phyloP scores from a whole-genome alignment of 92 coral and sea anemone species.

The Isaurus tuberculatus region DNA sequence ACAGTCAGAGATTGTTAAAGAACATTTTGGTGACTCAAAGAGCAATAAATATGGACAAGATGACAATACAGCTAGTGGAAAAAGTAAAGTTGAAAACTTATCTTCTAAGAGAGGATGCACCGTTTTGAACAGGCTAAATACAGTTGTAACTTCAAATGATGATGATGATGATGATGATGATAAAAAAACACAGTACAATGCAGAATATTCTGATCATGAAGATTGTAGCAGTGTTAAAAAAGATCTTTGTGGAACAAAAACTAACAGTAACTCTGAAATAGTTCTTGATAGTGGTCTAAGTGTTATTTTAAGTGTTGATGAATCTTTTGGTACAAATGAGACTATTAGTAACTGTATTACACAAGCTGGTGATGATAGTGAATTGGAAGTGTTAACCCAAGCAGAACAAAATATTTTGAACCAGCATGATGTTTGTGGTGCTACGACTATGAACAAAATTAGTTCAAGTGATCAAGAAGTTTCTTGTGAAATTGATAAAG shows the following conservation, averaged over 20 bases:
- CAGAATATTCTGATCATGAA: background rate
- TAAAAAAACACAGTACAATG: background rate
- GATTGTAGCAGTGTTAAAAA: background rate
- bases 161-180: background rate
- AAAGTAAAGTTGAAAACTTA: background rate
- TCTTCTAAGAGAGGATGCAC: slow-evolving; percentile 24
- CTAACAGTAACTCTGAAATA: background rate
- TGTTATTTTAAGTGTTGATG: slow-evolving; percentile 42
- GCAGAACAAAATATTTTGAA: background rate
- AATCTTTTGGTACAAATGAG: background rate
- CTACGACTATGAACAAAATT: background rate
- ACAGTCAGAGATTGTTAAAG: background rate
- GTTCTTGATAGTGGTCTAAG: slow-evolving; percentile 61
- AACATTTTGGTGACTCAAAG: slow-evolving; percentile 5
- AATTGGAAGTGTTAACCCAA: background rate
- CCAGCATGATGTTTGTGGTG: background rate
- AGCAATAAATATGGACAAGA: background rate
- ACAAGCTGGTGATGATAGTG: background rate
- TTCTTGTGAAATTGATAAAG: background rate
- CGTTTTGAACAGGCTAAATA: slow-evolving; percentile 58
- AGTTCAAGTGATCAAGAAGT: slow-evolving; percentile 20
- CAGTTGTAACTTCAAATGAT: slow-evolving; percentile 32
- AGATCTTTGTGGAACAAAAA: background rate
- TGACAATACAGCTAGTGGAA: background rate
- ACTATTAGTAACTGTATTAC: background rate